phyloP scores from a whole-genome alignment of 2,113 vertebrate genomes.

The Sinocyclocheilus grahami region DNA sequence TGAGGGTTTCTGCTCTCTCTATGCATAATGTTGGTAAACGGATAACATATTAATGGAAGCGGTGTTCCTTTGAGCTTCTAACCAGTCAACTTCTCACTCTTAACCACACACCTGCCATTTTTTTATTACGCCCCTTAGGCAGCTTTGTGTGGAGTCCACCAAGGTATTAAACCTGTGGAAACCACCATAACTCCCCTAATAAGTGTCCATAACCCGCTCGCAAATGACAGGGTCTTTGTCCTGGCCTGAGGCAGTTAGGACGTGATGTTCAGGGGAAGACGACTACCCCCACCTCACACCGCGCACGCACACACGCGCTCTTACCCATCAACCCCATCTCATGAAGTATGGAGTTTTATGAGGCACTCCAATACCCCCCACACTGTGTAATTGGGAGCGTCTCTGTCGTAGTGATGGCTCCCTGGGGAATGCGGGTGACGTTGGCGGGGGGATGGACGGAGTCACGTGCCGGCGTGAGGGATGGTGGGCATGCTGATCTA shows the following conservation, averaged over 20 bases:
- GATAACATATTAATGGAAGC: conserved; percentile 27
- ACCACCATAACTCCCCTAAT: conserved; percentile 22
- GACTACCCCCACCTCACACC: conserved; percentile 42
- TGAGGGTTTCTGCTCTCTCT: not conserved
- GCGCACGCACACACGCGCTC: not conserved
- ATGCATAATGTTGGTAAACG: conserved; percentile 12
- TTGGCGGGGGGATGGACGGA: not conserved
- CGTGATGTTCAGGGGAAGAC: conserved; percentile 66
- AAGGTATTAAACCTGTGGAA: conserved; percentile 11
- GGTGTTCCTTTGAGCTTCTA: conserved; percentile 29
- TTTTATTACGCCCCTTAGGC: conserved; percentile 41
- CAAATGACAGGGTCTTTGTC: conserved; percentile 67
- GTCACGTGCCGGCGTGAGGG: conserved; percentile 5
- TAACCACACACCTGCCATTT: conserved; percentile 14
- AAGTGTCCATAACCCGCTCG: conserved; percentile 42
- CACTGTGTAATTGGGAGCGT: conserved; percentile 42
- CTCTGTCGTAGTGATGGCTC: conserved; percentile 45
- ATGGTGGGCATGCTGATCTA: not conserved
- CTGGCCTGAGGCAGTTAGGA: conserved; percentile 60
- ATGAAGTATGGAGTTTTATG: conserved; percentile 63
- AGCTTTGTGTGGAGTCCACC: conserved; percentile 12
- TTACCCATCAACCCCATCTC: conserved; percentile 66
- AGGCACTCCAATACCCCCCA: conserved; percentile 60
- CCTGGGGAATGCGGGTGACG: conserved; percentile 18
- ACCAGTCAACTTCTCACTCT: conserved; percentile 23